Percentiles rank a stretch among this genome's conserved stretches.
These are phyloP conservation scores for Holcopasites calliopsidis DNA, from an alignment of 1,140 invertebrate genomes.

Conservation along the genomic window DNA sequence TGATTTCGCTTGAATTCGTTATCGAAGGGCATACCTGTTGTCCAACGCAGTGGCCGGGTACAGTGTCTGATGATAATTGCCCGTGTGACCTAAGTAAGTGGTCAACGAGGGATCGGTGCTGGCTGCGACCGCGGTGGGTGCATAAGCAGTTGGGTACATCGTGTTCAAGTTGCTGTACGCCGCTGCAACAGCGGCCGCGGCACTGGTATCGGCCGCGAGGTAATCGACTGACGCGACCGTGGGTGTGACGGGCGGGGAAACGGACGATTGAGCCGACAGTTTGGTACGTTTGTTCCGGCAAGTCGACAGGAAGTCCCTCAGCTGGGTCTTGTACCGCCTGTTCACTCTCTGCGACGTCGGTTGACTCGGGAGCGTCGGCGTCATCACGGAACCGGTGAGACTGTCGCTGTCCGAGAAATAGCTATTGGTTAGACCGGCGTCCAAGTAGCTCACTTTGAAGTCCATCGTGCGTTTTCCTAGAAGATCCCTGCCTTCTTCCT, in stretches of 20 bases:
- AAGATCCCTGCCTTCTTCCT: conserved; percentile 98
- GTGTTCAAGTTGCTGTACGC: conserved; percentile 91
- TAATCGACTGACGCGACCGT: conserved; percentile 83
- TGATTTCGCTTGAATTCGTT: no score
- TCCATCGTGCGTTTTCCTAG: conserved; percentile 98
- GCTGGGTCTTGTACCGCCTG: conserved; percentile 94
- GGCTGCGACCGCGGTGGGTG: conserved; percentile 81
- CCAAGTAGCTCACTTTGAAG: conserved; percentile 98
- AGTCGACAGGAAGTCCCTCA: conserved; percentile 94
- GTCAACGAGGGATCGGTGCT: conserved; percentile 82
- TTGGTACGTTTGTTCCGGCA: conserved; percentile 93
- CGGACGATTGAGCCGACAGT: conserved; percentile 80
- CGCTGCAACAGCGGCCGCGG: conserved; percentile 85
- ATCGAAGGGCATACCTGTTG: conserved; percentile 78
- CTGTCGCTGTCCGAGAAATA: conserved; percentile 94
- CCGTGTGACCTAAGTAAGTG: conserved; percentile 86
- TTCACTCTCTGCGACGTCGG: conserved; percentile 88
- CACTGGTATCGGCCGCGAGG: conserved; percentile 83
- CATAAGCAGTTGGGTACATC: conserved; percentile 87
- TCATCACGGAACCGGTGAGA: conserved; percentile 83
- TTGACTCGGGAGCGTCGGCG: conserved; percentile 77
- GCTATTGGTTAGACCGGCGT: conserved; percentile 93
- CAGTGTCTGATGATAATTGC: conserved; percentile 85
- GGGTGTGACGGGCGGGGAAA: conserved; percentile 74
- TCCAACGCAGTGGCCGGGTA: conserved; percentile 87